Base-by-base conservation (phyloP, 2,888 invertebrate genomes). In the Xylota segnis region DNA sequence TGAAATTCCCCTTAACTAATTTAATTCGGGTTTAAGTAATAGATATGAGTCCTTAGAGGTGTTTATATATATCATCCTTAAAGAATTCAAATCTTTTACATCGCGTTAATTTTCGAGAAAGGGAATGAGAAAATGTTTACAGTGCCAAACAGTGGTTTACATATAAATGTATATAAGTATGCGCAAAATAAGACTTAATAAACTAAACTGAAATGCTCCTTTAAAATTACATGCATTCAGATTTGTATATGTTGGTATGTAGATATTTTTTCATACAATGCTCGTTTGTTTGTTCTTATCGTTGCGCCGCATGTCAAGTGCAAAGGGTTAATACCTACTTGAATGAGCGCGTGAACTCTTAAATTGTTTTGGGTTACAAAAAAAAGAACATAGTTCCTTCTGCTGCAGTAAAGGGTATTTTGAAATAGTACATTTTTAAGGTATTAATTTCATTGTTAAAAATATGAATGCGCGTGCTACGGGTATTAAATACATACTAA, bases 311-410 rank as follows among this genome's bases (percentile, higher is more conserved):
- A 16, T 29, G 14, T 47, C 29, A 32, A 47, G 63, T 63, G 63
- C 63, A 47, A 63, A 63, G 47, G 63, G 63, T 47, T 63, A 63
- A 63, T 63, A 43, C 61, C 45, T 47, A 18, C 4, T 14, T 43
- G 14, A 23, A 3, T 50, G 50, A 50, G 23, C 16, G 45, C 32
- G 32, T 47, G 63, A 63, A 63, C 47, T 47, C 16, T 63, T 16
- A 5, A 47, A 45, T 29, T 50, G 6, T 6, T 18, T 5, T 23
- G 23, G 23, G 23, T 23, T 50, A 14, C 9, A 18, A 18, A 18
- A 18, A 23, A 23, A 10, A 23, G 3, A 5, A 14, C 14, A 14
- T 43, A 14, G 14, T 5, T 14, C 1, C 14, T 14, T 1, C 5
- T 14, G n/a, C 40, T 40, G 2, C 12, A 37, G 37, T 9, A 7